Conservation (phyloP, 2,888 invertebrate genomes). For the Stegana nigrithorax region DNA sequence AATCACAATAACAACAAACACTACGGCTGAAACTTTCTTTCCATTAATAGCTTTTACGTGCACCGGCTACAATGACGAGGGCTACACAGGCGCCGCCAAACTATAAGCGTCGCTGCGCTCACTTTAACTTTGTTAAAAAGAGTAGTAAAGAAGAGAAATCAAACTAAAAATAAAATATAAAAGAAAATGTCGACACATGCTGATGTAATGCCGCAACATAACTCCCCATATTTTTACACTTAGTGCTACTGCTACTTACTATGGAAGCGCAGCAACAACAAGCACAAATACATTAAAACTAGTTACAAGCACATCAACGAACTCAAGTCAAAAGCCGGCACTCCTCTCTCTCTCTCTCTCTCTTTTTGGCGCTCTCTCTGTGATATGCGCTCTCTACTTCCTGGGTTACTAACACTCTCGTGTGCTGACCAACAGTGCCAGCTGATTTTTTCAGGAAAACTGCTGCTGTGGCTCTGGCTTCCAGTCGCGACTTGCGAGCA, state of each 20-base stretch:
- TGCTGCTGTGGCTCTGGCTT: slow-evolving; percentile 49
- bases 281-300: not conserved
- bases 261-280: not conserved
- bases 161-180: not conserved
- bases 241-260: no score
- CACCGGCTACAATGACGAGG: not conserved
- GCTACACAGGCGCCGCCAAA: not conserved
- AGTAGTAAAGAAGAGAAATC: not conserved
- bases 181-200: slow-evolving; percentile 24
- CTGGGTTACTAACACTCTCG: slow-evolving; percentile 2
- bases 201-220: slow-evolving; percentile 58
- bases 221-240: no score
- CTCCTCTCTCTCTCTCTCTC: not conserved
- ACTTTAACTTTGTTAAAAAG: not conserved
- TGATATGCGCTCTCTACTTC: not conserved
- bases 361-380: not conserved
- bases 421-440: not conserved
- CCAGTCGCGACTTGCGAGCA: slow-evolving; percentile 27
- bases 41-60: slow-evolving; percentile 1
- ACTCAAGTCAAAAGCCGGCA: not conserved
- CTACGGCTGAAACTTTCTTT: not conserved
- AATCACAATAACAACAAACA: not conserved
- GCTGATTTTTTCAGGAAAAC: slow-evolving; percentile 42
- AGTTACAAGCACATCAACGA: not conserved
- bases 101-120: not conserved